Percentiles rank a stretch among this genome's conserved stretches.
These are phyloP conservation scores for Ormyrus thymus DNA, from an alignment of 2,888 invertebrate genomes.

Conservation along the genomic window DNA sequence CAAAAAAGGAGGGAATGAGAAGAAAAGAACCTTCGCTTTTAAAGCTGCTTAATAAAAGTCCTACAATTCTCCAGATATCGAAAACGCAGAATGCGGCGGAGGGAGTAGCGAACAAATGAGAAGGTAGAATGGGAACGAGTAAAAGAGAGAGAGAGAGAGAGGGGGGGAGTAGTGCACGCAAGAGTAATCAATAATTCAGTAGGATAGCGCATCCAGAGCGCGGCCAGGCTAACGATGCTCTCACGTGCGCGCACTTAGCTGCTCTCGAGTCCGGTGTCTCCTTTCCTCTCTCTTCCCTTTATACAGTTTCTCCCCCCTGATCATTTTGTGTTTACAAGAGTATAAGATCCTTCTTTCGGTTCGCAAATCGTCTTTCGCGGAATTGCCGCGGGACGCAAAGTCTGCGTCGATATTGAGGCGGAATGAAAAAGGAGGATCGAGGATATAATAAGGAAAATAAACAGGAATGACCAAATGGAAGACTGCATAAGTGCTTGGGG, in stretches of 20 bases:
- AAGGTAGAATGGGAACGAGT: not conserved
- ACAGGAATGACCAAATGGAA: not conserved
- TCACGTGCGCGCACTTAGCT: constrained; percentile 36
- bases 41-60: constrained; percentile 47
- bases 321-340: not conserved
- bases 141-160: constrained; percentile 1
- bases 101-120: not conserved
- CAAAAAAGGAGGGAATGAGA: not conserved
- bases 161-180: constrained; percentile 19
- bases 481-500: too few relatives aligned
- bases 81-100: not conserved
- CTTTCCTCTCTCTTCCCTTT: not conserved
- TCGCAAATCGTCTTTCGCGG: constrained; percentile 41
- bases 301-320: too few relatives aligned
- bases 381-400: constrained; percentile 16
- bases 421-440: too few relatives aligned
- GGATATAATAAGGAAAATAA: not conserved
- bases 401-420: not conserved
- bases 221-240: constrained; percentile 34
- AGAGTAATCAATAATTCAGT: constrained; percentile 46
- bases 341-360: constrained; percentile 7
- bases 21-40: constrained; percentile 19
- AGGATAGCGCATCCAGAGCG: constrained; percentile 14
- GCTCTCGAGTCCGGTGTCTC: constrained; percentile 16
- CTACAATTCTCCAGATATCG: constrained; percentile 27